Evolutionary conservation across 2,888 invertebrate genomes (phyloP), one percentile per base, ranked within the genome.

Genomic region (Hypsopygia costalis): DNA sequence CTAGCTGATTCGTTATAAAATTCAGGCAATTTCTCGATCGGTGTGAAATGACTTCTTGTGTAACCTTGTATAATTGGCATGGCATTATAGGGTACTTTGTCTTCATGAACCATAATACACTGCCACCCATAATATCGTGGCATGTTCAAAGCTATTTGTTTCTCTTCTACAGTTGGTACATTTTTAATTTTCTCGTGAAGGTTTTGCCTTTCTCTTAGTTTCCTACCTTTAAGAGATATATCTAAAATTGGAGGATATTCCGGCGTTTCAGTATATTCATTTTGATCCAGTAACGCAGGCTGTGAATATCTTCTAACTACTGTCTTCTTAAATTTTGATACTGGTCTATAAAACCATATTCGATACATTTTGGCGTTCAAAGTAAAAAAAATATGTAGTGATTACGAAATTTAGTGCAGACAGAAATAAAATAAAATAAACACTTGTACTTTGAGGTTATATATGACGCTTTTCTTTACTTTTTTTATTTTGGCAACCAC

Each of bases 131-230:
- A 97, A 70, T 93, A 96, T 35, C 91, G 90, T 0, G 94, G 95
- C 92, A 96, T 93, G 69, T 96, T 96, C 12, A 96, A 62, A 55
- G 94, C 94, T 37, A 95, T 92, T 56, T 95, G 90, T 66, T 97
- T 97, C 69, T 96, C 95, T 80, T 97, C 97, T 0, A 96, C 91
- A 0, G 95, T 95, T 41, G 91, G 89, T 7, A 94, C 59, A 1
- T 86, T 71, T 66, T 90, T 90, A 8, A 96, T 91, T 62, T 91
- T 88, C 9, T 93, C 85, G 57, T 92, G 81, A 71, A 90, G 77
- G 1, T 62, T 51, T 47, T 89, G 66, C 0, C 82, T 73, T 41
- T 81, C 68, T 31, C 92, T 87, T 55, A 78, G 69, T 43, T 81
- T 80, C 43, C 64, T 83, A 5, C 89, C 91, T 55, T 82, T 65